Evolutionary conservation across 2,797 vertebrate species (phyloP), one percentile per base, ranked within the genome.

Genomic region (Pseudochirops cupreus): DNA sequence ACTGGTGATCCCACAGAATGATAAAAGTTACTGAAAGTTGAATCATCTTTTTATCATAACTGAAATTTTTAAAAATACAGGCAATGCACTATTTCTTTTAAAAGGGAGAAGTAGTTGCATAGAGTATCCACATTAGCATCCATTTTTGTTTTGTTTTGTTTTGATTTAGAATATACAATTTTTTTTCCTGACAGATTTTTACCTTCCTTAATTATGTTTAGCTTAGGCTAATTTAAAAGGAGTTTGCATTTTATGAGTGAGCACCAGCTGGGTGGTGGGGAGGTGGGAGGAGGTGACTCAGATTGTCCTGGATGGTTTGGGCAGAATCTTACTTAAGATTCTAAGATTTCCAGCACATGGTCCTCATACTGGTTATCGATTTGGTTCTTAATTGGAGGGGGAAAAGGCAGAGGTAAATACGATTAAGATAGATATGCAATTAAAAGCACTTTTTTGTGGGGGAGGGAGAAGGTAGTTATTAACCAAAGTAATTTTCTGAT

Each of bases 131-230:
- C 18, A 87, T 50, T 9, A 3, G 24, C 39, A 87, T 87, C 39
- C 74, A 87, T 87, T 87, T 87, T 50, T 87, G 39, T 87, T 87
- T 87, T 87, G 21, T 87, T 82, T 87, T 87, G 74, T 46, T 87
- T 87, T 87, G 74, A 87, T 87, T 87, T 46, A 46, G n/a, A 46
- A 46, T 87, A 87, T 46, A 50, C 24, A 39, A 18, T 74, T 74
- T 87, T 82, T 39, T 62, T 82, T 87, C 46, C 74, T 87, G 74
- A 87, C 74, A 87, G 74, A 87, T 87, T 87, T 87, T 87, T 87
- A 87, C 74, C 74, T 87, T 87, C 74, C 39, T 87, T 87, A 87
- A 87, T 50, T 50, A 87, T 87, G 39, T 39, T 87, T 87, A 26
- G 39, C 74, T 50, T 87, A 50, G n/a, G 18, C 74, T 87, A 50